These are phyloP conservation scores for Proctacanthus coquilletti DNA, from an alignment of 1,140 invertebrate species.

Conservation along the genomic window DNA sequence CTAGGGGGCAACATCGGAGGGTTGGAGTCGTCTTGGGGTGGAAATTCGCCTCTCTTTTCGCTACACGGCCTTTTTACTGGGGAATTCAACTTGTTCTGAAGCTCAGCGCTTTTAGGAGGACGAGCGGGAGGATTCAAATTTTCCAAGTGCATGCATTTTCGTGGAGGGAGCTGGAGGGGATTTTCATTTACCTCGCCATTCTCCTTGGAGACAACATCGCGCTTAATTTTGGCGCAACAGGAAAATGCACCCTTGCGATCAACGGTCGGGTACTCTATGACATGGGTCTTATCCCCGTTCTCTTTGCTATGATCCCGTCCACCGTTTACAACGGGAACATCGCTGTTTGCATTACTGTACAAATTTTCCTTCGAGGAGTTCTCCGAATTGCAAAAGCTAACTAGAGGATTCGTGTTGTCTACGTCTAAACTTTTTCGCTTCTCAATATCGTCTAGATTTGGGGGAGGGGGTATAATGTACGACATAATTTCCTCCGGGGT, in stretches of 20 bases:
- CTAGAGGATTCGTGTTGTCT: slow-evolving; percentile 21
- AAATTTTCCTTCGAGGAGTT: slow-evolving; percentile 12
- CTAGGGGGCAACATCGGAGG: background rate
- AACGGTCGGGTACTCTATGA: slow-evolving; percentile 49
- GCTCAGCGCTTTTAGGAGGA: slow-evolving; percentile 40
- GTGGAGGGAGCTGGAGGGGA: slow-evolving; percentile 31
- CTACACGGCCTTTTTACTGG: slow-evolving; percentile 25
- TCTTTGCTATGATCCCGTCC: background rate
- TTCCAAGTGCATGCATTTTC: slow-evolving; percentile 36
- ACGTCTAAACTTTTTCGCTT: background rate
- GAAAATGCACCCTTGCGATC: slow-evolving; percentile 50
- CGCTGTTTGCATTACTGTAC: slow-evolving; percentile 23
- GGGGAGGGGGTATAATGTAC: slow-evolving; percentile 67
- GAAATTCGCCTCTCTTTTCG: slow-evolving; percentile 7
- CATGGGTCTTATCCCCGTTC: slow-evolving; percentile 15
- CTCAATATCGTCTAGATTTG: slow-evolving; percentile 30
- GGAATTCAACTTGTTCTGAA: slow-evolving; percentile 13
- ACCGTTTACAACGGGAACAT: too few species aligned
- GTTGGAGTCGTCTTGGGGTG: slow-evolving; percentile 1
- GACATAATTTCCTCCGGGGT: slow-evolving; percentile 64
- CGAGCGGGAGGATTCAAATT: slow-evolving; percentile 33
- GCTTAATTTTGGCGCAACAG: slow-evolving; percentile 46
- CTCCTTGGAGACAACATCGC: slow-evolving; percentile 29
- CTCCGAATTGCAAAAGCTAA: slow-evolving; percentile 27
- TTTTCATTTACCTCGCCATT: slow-evolving; percentile 10